Evolutionary conservation across 1,140 invertebrate genomes (phyloP), one percentile per base, ranked within the genome.

Genomic region (Helicoverpa zea): DNA sequence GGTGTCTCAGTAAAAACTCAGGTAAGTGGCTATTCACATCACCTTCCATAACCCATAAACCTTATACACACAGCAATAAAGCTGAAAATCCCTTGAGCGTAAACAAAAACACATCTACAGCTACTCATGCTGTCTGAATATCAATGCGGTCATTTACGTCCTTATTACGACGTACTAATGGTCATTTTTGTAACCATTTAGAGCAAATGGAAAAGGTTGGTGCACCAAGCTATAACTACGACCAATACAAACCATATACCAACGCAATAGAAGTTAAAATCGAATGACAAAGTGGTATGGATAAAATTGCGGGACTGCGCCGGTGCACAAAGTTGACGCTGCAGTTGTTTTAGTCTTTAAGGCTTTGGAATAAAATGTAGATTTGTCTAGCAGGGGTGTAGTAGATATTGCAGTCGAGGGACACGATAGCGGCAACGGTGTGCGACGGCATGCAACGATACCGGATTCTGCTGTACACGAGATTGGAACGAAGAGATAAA

Each of bases 371-470:
- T 87, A 89, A 83, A 66, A 72, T 83, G 61, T 29, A 58, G 81
- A 85, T 85, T 88, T 5, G 9, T 29, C 14, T 16, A 51, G 63
- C 29, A 13, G 29, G 11, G 14, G 13, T 76, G 49, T 52, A 4
- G 4, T 58, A 30, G 35, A 66, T 13, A 30, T 54, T 1, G 7
- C 87, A 82, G 85, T 73, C 12, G 59, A 74, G 79, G 76, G 81
- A 86, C 86, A 86, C 83, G 88, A 88, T 86, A 90, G 86, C 84
- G 84, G 85, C 86, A 86, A 86, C 84, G 88, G 91, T 86, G 89
- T 91, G 90, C 90, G 90, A 87, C 87, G 91, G 90, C 86, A 90
- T 89, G 90, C 90, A 89, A 88, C 84, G 88, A 85, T 84, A 79
- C 74, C 77, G 76, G 75, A 79, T 72, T 77, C 76, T 82, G 83